Base-by-base conservation (phyloP, 2,113 vertebrate species). In the Struthio camelus region DNA sequence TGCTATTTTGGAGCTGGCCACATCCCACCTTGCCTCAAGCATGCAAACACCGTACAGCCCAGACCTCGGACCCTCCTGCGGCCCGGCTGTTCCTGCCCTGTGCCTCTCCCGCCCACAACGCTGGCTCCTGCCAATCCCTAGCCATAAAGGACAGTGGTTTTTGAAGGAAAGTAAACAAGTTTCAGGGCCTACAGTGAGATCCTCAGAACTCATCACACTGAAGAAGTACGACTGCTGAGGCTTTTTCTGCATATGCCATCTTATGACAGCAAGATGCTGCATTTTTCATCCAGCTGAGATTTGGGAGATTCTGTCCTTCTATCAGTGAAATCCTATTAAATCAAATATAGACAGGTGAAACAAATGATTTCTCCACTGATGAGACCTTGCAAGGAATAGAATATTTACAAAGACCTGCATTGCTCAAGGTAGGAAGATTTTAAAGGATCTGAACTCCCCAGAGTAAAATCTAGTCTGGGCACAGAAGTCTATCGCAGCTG, bases 141-240 rank as follows among this genome's bases (percentile, higher is more conserved):
- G 58, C 30, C 72, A 75, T 87, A 75, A 2, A 6, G 71, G 46
- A 48, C 38, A 67, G 85, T 51, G 94, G 53, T 8, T 93, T 80
- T 19, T 20, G 48, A 93, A 62, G 62, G 89, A 89, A 93, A 94
- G 85, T 94, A 97, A 97, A 96, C 87, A 97, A 32, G 54, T 59
- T 70, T 34, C 85, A 64, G 54, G 44, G 89, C 85, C n/a, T 95
- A 95, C 91, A 90, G 4, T 48, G 87, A 91, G 94, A 78, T 80
- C 71, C 59, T 42, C 67, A 80, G 78, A 56, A 75, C n/a, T 75
- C 85, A 59, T 81, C 82, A 40, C 79, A 91, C 46, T 3, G 7
- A 40, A 75, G 79, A 75, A 87, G 14, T 36, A n/a, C n/a, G 76
- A 83, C 2, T 1, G 22, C 71, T 0, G 0, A 70, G 30, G 58